Conservation (phyloP, 1,140 invertebrate species). For the Saccostrea glomerata region DNA sequence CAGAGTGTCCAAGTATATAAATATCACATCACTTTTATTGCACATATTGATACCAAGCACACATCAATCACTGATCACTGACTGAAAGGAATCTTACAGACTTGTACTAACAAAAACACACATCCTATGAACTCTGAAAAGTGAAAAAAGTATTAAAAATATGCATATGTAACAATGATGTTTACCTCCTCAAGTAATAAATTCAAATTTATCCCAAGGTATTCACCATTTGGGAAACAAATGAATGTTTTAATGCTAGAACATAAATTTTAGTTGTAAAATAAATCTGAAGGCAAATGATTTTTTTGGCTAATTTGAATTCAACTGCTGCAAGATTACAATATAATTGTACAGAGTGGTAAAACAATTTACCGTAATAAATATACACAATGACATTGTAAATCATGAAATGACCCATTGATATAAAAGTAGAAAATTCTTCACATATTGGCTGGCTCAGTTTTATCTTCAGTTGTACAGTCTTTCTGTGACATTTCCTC, state of each 20-base stretch:
- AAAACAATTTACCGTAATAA: neutral
- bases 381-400: neutral
- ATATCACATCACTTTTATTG: constrained; percentile 24
- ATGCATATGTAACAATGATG: too few relatives aligned
- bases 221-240: too few relatives aligned
- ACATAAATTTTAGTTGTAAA: too few relatives aligned
- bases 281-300: too few relatives aligned
- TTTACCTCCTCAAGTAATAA: too few relatives aligned
- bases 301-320: too few relatives aligned
- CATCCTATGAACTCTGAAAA: too few relatives aligned
- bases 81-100: neutral
- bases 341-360: neutral
- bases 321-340: neutral
- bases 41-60: neutral
- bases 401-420: neutral
- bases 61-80: neutral
- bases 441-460: neutral
- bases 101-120: too few relatives aligned
- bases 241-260: too few relatives aligned
- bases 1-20: neutral
- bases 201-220: too few relatives aligned
- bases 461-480: neutral
- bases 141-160: too few relatives aligned
- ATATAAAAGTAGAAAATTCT: neutral
- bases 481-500: neutral